These are phyloP conservation scores for Sceloporus undulatus DNA, from an alignment of 2,113 vertebrate genomes.

Conservation along the genomic window DNA sequence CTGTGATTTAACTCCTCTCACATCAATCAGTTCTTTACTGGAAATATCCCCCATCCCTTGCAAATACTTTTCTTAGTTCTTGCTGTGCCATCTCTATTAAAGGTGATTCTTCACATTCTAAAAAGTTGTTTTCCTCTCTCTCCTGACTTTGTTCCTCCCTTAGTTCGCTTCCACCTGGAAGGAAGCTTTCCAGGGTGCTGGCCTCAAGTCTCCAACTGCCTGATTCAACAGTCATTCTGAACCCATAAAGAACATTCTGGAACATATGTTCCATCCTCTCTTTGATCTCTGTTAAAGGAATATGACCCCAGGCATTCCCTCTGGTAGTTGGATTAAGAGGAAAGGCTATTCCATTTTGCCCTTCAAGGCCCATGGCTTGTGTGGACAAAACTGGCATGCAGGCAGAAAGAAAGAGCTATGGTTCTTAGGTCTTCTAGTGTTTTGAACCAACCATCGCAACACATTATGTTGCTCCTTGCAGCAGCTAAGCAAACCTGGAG, in stretches of 20 bases:
- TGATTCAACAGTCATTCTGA: constrained; percentile 49
- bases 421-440: no score
- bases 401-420: no score
- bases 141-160: fast-evolving
- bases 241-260: constrained; percentile 45
- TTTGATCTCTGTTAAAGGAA: constrained; percentile 30
- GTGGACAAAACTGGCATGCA: background rate
- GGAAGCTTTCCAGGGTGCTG: background rate
- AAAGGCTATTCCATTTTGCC: background rate
- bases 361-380: background rate
- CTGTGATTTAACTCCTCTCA: background rate
- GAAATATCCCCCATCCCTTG: background rate
- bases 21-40: background rate
- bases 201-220: constrained; percentile 52
- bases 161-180: background rate
- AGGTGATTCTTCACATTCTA: background rate
- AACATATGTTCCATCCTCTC: constrained; percentile 29
- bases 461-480: no score
- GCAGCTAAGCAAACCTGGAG: no score
- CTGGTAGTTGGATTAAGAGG: background rate
- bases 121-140: background rate
- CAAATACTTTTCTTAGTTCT: background rate
- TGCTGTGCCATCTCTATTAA: background rate
- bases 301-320: background rate
- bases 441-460: no score